These are phyloP conservation scores for Gallirallus australis DNA, from an alignment of 2,797 vertebrate species.

Conservation along the genomic window DNA sequence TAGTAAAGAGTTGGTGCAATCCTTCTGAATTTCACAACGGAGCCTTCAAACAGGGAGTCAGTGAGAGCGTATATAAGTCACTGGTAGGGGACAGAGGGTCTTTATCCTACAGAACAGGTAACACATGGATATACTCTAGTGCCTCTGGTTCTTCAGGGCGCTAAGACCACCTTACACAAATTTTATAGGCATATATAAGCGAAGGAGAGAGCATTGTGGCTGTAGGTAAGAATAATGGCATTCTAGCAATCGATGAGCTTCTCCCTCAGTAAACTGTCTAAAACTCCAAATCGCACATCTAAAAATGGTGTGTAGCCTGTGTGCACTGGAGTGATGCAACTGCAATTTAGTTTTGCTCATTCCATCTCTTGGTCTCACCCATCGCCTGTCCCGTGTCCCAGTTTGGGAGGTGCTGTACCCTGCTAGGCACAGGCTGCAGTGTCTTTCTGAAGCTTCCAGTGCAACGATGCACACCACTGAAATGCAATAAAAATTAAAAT, in stretches of 20 bases:
- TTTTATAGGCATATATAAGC: not conserved
- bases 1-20: not conserved
- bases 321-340: not conserved
- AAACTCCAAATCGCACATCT: not conserved
- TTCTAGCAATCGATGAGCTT: not conserved
- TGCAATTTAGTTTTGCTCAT: not conserved
- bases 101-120: not conserved
- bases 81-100: not conserved
- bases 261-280: not conserved
- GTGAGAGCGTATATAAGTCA: fast-evolving
- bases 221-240: not conserved
- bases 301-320: not conserved
- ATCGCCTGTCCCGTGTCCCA: fast-evolving
- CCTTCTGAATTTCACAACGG: not conserved
- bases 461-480: not conserved
- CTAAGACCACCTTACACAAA: not conserved
- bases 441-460: not conserved
- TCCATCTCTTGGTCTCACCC: not conserved
- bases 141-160: not conserved
- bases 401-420: not conserved
- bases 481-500: not conserved
- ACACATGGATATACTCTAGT: not conserved
- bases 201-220: not conserved
- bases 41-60: not conserved
- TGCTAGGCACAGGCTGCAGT: not conserved